Percentiles rank a stretch among this genome's conserved stretches.
phyloP scores from a whole-genome alignment of 1,140 invertebrate genomes.

The Idris sp. region DNA sequence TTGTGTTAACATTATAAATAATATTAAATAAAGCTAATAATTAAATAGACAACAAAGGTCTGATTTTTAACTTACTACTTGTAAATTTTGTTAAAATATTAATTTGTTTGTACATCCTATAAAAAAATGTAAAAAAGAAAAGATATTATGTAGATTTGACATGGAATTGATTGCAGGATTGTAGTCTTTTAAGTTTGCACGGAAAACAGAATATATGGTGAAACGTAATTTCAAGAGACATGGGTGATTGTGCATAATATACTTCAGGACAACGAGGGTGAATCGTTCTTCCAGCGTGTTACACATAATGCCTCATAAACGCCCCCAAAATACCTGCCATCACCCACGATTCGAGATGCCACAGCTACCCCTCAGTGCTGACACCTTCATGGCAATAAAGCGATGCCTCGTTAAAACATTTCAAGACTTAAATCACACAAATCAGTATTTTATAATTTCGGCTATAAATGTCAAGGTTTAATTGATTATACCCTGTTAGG shows the following conservation, averaged over 20 bases:
- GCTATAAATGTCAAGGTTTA: slow-evolving; percentile 30
- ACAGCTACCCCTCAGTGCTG: slow-evolving; percentile 64
- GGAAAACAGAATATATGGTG: slow-evolving; percentile 58
- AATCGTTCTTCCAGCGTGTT: slow-evolving; percentile 77
- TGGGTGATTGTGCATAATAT: slow-evolving; percentile 68
- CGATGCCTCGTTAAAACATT: slow-evolving; percentile 70
- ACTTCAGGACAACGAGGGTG: slow-evolving; percentile 68
- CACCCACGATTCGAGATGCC: slow-evolving; percentile 69
- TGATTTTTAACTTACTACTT: too few relatives aligned
- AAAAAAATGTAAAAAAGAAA: too few relatives aligned
- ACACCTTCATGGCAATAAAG: slow-evolving; percentile 74
- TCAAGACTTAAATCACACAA: slow-evolving; percentile 23
- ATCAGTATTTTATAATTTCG: slow-evolving; percentile 44
- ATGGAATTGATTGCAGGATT: slow-evolving; percentile 48
- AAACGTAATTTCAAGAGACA: slow-evolving; percentile 71
- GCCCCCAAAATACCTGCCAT: slow-evolving; percentile 76
- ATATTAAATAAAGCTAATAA: too few relatives aligned
- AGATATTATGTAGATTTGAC: slow-evolving; percentile 18
- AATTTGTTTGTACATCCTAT: too few relatives aligned
- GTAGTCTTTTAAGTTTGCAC: slow-evolving; percentile 49
- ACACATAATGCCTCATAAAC: slow-evolving; percentile 79
- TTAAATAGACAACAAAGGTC: too few relatives aligned
- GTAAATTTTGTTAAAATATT: too few relatives aligned
- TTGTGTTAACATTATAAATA: too few relatives aligned
- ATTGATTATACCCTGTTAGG: too few relatives aligned